A percentile compares a stretch with the other conserved stretches of the same genome.
Evolutionary conservation across 53 echinoderm and acorn worm species (phyloP).

Genomic region (Apostichopus leukothele): DNA sequence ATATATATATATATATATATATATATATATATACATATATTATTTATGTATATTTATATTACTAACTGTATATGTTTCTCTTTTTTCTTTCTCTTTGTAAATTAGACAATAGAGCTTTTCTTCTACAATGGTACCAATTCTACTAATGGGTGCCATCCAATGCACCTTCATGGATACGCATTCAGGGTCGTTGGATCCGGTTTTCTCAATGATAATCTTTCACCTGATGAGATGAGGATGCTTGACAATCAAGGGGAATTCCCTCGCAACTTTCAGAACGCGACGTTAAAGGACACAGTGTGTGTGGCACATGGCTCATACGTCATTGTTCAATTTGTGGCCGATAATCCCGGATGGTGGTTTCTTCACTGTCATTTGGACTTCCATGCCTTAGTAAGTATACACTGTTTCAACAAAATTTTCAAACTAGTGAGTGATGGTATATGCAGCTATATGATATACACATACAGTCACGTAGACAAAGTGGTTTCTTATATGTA

Average conservation of each 20-base stretch:
- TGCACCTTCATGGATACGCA: slow-evolving; percentile 46
- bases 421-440: too few species aligned
- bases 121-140: slow-evolving; percentile 25
- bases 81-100: too few species aligned
- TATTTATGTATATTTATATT: too few species aligned
- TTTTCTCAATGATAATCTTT: background rate
- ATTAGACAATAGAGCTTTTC: slow-evolving; percentile 18
- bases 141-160: slow-evolving; percentile 27
- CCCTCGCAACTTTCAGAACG: background rate
- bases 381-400: background rate
- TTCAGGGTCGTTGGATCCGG: slow-evolving; percentile 41
- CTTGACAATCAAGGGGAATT: background rate
- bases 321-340: background rate
- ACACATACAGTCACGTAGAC: too few species aligned
- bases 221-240: slow-evolving; percentile 16
- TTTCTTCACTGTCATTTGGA: slow-evolving; percentile 11
- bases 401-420: background rate
- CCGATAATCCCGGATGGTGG: slow-evolving; percentile 17
- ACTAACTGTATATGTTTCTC: too few species aligned
- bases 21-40: too few species aligned
- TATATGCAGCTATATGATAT: too few species aligned
- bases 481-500: too few species aligned
- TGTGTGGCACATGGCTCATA: background rate
- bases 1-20: too few species aligned
- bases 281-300: slow-evolving; percentile 4